Conservation (phyloP, 2,888 invertebrate species). For the Drosophila koepferae region DNA sequence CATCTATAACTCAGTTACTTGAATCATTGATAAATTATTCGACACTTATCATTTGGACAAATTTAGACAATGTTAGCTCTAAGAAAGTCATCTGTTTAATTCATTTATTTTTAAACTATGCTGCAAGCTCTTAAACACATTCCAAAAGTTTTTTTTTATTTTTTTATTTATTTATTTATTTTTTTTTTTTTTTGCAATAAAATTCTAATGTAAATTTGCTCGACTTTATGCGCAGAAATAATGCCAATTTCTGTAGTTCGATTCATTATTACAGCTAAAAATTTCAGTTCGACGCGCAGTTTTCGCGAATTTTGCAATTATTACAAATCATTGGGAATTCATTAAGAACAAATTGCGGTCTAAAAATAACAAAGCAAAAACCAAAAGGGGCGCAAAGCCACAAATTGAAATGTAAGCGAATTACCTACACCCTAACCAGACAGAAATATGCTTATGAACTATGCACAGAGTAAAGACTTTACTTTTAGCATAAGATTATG, state of each 20-base stretch:
- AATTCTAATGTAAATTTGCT: not conserved
- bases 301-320: slow-evolving; percentile 44
- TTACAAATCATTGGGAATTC: slow-evolving; percentile 62
- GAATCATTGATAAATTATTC: too few relatives aligned
- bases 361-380: slow-evolving; percentile 53
- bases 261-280: slow-evolving; percentile 17
- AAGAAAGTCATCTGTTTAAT: too few relatives aligned
- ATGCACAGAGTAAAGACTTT: not conserved
- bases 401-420: slow-evolving; percentile 7
- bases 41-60: too few relatives aligned
- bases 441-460: not conserved
- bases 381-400: slow-evolving; percentile 25
- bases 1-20: too few relatives aligned
- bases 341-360: slow-evolving; percentile 40
- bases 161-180: too few relatives aligned
- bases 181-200: too few relatives aligned
- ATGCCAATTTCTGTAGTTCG: slow-evolving; percentile 4
- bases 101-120: too few relatives aligned
- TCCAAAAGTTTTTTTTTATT: too few relatives aligned
- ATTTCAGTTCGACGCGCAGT: slow-evolving; percentile 24
- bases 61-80: too few relatives aligned
- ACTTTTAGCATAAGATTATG: slow-evolving; percentile 17
- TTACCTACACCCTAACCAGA: slow-evolving; percentile 21
- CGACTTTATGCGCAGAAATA: not conserved
- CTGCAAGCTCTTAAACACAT: too few relatives aligned